Percentiles rank a stretch among this genome's conserved stretches.
These are phyloP conservation scores for Natrix natrix DNA, from an alignment of 2,797 vertebrate species.

Conservation along the genomic window DNA sequence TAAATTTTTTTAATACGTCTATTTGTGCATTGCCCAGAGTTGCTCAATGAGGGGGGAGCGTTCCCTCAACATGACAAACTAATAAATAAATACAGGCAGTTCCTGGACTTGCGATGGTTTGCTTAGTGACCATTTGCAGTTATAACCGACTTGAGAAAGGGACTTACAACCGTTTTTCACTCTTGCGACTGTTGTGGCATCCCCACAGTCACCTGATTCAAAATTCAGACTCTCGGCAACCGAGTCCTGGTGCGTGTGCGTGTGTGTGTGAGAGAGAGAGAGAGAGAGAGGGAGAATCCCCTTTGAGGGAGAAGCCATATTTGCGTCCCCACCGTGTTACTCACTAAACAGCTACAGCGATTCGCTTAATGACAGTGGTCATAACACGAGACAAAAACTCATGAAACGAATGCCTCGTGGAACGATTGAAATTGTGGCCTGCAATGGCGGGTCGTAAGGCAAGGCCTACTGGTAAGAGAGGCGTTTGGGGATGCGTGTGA, in stretches of 20 bases:
- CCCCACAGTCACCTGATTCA: not conserved
- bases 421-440: not conserved
- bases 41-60: not conserved
- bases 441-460: not conserved
- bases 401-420: not conserved
- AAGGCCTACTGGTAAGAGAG: not conserved
- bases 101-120: not conserved
- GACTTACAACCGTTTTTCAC: not conserved
- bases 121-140: not conserved
- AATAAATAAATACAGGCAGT: not conserved
- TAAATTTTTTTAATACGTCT: not conserved
- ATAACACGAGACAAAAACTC: not conserved
- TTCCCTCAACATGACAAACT: not conserved
- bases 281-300: too few species aligned
- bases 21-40: not conserved
- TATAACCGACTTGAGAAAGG: not conserved
- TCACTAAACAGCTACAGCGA: not conserved
- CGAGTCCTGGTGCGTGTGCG: too few species aligned
- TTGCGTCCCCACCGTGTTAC: fast-evolving
- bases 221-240: not conserved
- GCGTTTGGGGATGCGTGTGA: not conserved
- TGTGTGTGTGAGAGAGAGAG: too few species aligned
- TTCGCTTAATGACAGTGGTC: not conserved
- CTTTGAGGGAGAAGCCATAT: not conserved
- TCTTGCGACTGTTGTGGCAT: fast-evolving